Base-by-base conservation (phyloP, 2,113 vertebrate species). In the Chelonoidis abingdonii region DNA sequence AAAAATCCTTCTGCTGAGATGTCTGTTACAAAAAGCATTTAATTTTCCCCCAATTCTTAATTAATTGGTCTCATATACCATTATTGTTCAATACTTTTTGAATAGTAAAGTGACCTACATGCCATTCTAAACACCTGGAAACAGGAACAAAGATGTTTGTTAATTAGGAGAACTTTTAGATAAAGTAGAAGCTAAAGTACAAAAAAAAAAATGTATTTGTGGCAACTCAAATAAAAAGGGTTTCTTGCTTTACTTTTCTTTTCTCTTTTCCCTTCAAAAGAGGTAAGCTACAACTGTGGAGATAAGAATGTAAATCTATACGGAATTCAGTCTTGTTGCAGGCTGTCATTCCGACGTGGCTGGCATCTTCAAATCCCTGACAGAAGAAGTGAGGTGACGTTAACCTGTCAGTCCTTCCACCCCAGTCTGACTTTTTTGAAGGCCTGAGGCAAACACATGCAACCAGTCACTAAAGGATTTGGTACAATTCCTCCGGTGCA, bases 381-480 rank as follows among this genome's bases (percentile, higher is more conserved):
- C 78, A 92, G 97, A 98, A 98, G 97, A 96, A 95, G 81, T 35
- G n/a, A 89, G 95, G 95, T 98, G 97, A 97, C 94, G 95, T 96
- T 95, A 96, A 97, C 93, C 92, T 98, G 97, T 85, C 95, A 97
- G 94, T 95, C 97, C 84, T 98, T 93, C 91, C 93, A 97, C 97
- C 95, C 98, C 96, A 97, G 94, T 96, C 85, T 69, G 96, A 95
- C 95, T 98, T 91, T 97, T 97, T 95, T 54, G 96, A 98, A 97
- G 98, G 97, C 98, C 98, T 56, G 93, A 97, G 98, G 98, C 98
- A 97, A 98, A 97, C 98, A 95, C 97, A 97, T 89, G 94, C 95
- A 97, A 98, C 98, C 97, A 97, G 92, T 59, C 97, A 97, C 97
- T 97, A 89, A 97, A 98, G 96, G 97, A 97, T 97, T 94, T 88